Evolutionary conservation across 2,113 vertebrate genomes (phyloP), one percentile per base, ranked within the genome.

Genomic region (Oryzias curvinotus): DNA sequence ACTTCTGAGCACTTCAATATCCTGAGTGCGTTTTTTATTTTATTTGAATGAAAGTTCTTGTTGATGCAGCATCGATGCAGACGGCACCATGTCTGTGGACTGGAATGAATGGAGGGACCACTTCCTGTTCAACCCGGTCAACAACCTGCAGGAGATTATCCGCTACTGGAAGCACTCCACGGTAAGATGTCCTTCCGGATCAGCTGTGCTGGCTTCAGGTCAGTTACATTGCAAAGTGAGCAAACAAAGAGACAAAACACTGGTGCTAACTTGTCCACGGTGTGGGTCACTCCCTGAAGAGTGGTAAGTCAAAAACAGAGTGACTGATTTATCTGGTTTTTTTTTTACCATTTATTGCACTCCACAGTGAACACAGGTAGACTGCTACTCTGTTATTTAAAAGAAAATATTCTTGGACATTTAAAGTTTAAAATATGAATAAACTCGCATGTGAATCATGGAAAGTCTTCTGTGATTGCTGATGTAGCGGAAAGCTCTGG

Each of bases 71-170:
- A 99, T 99, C 7, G 97, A 99, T 80, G 90, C 81, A 30, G 95
- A 98, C 57, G 97, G 96, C 41, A 99, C 96, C 5, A 96, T 99
- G 94, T 93, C 95, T 19, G 88, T 98, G 62, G 97, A 98, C 79
- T 99, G 97, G 97, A 95, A 94, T 68, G 96, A 99, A 65, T 99
- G 96, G 96, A 92, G 94, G 54, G 89, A 96, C 52, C 96, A 98
- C 65, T 98, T 98, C 80, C 91, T 98, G 77, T 95, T 99, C 64
- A 98, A 98, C 69, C 93, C 97, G 1, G 96, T 92, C 64, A 90
- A 94, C 59, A 92, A 95, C 80, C 94, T 99, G 53, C 91, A 98
- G 81, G 95, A 95, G 82, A 98, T 99, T 52, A 73, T 98, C 80
- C 92, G 92, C 49, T 99, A 92, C 69, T 99, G 97, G 97, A 99